These are phyloP conservation scores for Lordiphosa mommai DNA, from an alignment of 1,140 invertebrate genomes.

Conservation along the genomic window DNA sequence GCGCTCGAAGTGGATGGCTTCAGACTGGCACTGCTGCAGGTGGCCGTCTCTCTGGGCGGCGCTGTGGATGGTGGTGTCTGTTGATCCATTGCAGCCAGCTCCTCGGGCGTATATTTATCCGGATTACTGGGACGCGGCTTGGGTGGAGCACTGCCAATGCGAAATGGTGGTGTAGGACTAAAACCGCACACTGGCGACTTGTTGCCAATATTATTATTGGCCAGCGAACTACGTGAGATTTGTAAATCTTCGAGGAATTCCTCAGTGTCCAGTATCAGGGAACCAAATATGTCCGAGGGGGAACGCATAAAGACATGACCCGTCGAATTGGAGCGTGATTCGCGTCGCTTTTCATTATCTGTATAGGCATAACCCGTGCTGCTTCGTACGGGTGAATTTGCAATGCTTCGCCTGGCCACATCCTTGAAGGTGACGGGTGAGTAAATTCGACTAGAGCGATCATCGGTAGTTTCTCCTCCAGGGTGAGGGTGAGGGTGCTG, in stretches of 20 bases:
- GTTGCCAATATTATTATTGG: conserved; percentile 39
- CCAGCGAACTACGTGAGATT: conserved; percentile 65
- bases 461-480: conserved; percentile 80
- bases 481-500: conserved; percentile 36
- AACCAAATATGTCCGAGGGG: conserved; percentile 81
- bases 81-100: conserved; percentile 71
- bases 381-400: conserved; percentile 85
- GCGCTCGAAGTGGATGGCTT: conserved; percentile 34
- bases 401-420: conserved; percentile 87
- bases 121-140: conserved; percentile 69
- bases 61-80: conserved; percentile 71
- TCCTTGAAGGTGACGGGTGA: conserved; percentile 92
- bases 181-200: conserved; percentile 41
- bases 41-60: conserved; percentile 58
- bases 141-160: conserved; percentile 70
- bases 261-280: conserved; percentile 82
- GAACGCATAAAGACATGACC: conserved; percentile 81
- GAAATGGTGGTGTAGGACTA: conserved; percentile 69
- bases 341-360: conserved; percentile 74
- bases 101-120: conserved; percentile 72
- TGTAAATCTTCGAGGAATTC: conserved; percentile 82
- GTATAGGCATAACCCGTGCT: conserved; percentile 33
- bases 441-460: conserved; percentile 84
- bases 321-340: conserved; percentile 81
- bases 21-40: conserved; percentile 42